These are phyloP conservation scores for Columba guinea DNA, from an alignment of 2,797 vertebrate species.

Conservation along the genomic window DNA sequence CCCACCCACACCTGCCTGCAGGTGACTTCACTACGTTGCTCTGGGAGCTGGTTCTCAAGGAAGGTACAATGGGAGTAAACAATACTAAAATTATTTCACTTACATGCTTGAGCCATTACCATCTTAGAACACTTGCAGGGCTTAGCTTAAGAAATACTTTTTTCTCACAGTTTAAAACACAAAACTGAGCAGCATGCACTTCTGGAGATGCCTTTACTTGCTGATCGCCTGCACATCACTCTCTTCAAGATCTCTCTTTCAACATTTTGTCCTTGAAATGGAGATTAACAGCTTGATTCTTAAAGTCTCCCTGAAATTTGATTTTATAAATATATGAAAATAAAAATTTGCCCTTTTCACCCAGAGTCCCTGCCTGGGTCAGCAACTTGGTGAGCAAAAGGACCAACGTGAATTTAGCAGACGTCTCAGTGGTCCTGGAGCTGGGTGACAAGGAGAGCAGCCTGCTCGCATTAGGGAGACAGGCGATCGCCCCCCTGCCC, in stretches of 20 bases:
- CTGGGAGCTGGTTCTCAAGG: neutral
- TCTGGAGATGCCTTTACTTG: neutral
- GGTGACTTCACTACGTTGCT: fast-evolving
- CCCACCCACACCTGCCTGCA: neutral
- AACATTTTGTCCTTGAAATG: neutral
- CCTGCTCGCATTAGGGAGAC: neutral
- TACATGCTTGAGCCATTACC: neutral
- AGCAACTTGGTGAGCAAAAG: neutral
- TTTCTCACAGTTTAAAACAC: neutral
- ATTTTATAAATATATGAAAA: neutral
- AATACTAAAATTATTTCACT: neutral
- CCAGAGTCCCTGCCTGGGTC: neutral
- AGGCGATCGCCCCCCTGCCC: neutral
- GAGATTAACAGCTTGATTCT: neutral
- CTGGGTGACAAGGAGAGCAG: neutral
- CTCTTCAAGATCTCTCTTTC: neutral
- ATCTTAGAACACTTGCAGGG: neutral
- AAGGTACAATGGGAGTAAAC: neutral
- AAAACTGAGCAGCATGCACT: neutral
- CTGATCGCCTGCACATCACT: neutral
- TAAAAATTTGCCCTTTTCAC: neutral
- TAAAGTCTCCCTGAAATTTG: neutral
- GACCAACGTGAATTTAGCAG: neutral
- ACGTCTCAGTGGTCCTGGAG: neutral
- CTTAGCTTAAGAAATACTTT: neutral